phyloP scores from a whole-genome alignment of 2,888 invertebrate genomes.

The Dasypogon diadema region DNA sequence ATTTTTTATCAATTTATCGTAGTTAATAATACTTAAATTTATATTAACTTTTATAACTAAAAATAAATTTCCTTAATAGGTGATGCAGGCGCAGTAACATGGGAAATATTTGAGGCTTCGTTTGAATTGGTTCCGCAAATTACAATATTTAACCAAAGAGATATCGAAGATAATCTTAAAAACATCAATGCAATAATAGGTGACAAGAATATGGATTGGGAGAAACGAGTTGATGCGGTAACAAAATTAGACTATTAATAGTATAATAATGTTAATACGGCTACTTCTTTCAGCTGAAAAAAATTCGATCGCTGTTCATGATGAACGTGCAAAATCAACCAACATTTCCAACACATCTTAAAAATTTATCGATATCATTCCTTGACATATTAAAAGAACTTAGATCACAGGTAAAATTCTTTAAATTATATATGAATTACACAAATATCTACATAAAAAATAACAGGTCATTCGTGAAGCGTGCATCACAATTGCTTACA shows the following conservation, averaged over 20 bases:
- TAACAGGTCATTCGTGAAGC: slow-evolving; percentile 86
- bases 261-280: not conserved
- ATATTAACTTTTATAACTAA: too few species aligned
- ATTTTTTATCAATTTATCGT: too few species aligned
- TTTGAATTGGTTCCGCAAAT: slow-evolving; percentile 88
- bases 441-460: not conserved
- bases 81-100: slow-evolving; percentile 89
- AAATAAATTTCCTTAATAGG: too few species aligned
- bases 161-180: slow-evolving; percentile 85
- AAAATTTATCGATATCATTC: slow-evolving; percentile 84
- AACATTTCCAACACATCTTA: slow-evolving; percentile 79
- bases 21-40: too few species aligned
- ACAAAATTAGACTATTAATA: slow-evolving; percentile 15
- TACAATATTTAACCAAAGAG: slow-evolving; percentile 85
- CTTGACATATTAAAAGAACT: slow-evolving; percentile 87
- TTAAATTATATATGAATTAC: too few species aligned
- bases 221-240: slow-evolving; percentile 91
- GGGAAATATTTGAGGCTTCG: slow-evolving; percentile 86
- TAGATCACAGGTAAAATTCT: slow-evolving; percentile 79
- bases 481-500: slow-evolving; percentile 93
- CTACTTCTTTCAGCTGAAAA: slow-evolving; percentile 78
- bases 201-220: slow-evolving; percentile 92
- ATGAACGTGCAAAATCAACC: slow-evolving; percentile 81
- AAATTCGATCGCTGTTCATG: slow-evolving; percentile 83
- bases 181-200: slow-evolving; percentile 80